Conservation (phyloP, 2,113 vertebrate species). For the Grammomys dolichurus region DNA sequence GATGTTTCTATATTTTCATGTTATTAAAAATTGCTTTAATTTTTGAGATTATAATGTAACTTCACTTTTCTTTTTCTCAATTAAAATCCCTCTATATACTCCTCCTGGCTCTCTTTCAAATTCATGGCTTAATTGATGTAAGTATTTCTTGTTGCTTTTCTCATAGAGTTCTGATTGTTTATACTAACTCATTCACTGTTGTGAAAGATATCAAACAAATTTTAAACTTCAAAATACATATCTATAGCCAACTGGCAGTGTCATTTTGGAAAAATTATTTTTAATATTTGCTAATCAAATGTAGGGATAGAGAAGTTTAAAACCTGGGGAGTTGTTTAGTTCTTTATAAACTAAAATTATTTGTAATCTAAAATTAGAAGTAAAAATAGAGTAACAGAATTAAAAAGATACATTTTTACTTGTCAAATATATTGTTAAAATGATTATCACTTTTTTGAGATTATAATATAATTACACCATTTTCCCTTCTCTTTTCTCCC, state of each 20-base stretch:
- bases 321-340: rapidly evolving
- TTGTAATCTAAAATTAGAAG: background rate
- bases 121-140: background rate
- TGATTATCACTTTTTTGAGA: too few species aligned
- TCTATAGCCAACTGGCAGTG: background rate
- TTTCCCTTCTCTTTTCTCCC: background rate
- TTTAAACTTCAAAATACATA: background rate
- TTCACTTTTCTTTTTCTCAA: background rate
- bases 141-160: background rate
- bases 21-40: background rate
- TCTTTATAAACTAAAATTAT: background rate
- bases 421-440: background rate
- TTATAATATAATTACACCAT: background rate
- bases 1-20: background rate
- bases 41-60: background rate
- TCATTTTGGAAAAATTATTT: background rate
- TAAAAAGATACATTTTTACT: background rate
- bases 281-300: background rate
- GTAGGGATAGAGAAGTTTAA: background rate
- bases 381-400: background rate
- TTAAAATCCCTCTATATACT: background rate
- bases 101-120: background rate
- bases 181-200: background rate
- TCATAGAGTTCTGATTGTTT: background rate
- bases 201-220: background rate